phyloP scores from a whole-genome alignment of 2,797 vertebrate species.

The Microhierax caerulescens region DNA sequence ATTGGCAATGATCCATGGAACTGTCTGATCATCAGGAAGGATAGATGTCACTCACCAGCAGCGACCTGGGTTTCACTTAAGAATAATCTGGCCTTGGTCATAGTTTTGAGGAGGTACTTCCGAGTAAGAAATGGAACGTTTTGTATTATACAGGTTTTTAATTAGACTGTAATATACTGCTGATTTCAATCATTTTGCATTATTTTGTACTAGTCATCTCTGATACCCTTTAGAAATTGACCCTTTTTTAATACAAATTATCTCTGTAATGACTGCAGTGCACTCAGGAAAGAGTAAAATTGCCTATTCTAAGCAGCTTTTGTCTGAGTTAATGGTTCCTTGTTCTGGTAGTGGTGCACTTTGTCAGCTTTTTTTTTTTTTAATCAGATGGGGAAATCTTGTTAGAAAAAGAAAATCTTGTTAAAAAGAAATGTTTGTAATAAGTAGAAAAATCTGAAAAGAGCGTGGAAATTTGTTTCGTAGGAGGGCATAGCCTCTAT shows the following conservation, averaged over 20 bases:
- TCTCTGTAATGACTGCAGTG: background rate
- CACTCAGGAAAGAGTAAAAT: background rate
- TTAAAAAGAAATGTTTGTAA: background rate
- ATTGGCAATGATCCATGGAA: background rate
- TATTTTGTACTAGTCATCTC: background rate
- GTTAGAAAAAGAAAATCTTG: background rate
- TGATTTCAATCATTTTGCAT: background rate
- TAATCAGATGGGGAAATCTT: background rate
- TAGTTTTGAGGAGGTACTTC: background rate
- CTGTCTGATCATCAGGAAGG: background rate
- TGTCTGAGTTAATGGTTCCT: background rate
- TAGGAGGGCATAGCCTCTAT: background rate
- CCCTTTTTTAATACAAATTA: background rate
- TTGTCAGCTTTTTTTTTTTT: background rate
- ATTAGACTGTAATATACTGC: background rate
- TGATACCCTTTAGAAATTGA: background rate
- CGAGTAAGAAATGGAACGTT: background rate
- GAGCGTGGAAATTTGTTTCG: background rate
- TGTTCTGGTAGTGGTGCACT: background rate
- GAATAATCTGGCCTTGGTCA: background rate
- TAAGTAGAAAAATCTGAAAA: background rate
- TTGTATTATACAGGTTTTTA: background rate
- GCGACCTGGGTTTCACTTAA: background rate
- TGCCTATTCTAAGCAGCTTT: background rate
- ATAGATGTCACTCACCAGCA: background rate